Evolutionary conservation across 2,888 invertebrate genomes (phyloP), one percentile per base, ranked within the genome.

Genomic region (Ellobium chinense): DNA sequence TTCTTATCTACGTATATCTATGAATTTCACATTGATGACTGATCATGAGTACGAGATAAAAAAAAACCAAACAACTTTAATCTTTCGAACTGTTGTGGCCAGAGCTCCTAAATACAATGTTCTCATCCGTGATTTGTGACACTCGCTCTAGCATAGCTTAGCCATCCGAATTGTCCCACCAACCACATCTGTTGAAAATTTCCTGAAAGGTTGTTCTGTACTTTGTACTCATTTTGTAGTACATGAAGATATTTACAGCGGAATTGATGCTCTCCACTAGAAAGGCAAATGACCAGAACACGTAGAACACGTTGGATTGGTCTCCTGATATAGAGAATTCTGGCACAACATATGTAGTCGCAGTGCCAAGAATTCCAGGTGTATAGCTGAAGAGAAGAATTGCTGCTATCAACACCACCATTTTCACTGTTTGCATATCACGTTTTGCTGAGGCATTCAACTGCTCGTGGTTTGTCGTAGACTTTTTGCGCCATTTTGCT

Each of bases 171-270:
- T n/a, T n/a, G n/a, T n/a, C n/a, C n/a, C n/a, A n/a, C n/a, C n/a
- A n/a, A n/a, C n/a, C n/a, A n/a, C n/a, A 46, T 46, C 46, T 46
- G 24, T n/a, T 58, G 29, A 66, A 66, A 4, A 66, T 31, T 31
- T 66, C n/a, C 31, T 36, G 18, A 24, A 66, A 66, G n/a, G 12
- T 66, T 7, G 29, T 18, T 37, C 69, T 36, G 27, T n/a, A 69
- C 9, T 36, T 39, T 3, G 39, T 27, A 21, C 69, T 69, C 69
- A 69, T 69, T 39, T 39, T 69, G 21, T 46, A 69, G 29, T 69
- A 69, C 9, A 69, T 12, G 2, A 69, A 46, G 18, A 69, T 46
- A 24, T 69, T 69, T 1, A 69, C 54, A 14, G 21, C 27, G 4
- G 69, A 69, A 46, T 69, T 69, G 69, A 46, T 24, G 12, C 46